Evolutionary conservation across 2,888 invertebrate species (phyloP), one percentile per base, ranked within the genome.

Genomic region (Ophion costatus): DNA sequence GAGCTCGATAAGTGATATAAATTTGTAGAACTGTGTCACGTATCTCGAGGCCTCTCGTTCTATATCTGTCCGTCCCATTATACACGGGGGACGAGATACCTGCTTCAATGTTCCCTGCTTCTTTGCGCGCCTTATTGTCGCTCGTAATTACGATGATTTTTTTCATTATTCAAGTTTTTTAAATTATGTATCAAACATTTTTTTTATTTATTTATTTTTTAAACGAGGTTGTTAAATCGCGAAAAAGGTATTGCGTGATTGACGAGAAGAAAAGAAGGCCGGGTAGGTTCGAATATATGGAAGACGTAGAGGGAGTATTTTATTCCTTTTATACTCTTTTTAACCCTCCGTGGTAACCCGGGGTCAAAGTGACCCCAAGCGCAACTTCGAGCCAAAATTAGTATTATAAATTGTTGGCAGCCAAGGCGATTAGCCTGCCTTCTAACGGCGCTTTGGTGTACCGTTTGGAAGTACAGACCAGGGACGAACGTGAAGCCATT

Each of bases 11-110:
- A 84, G 73, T n/a, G 38, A 80, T 61, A 67, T 64, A 75, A 64
- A 78, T 84, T 84, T 70, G 75, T 82, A 66, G 66, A 75, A 70
- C 45, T 66, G 57, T 70, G 59, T 64, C 74, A 83, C 79, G 74
- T 29, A 75, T 24, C 74, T 77, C 63, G 77, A 70, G 64, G 57
- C 17, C 63, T 63, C 14, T 22, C 56, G 10, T 20, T 29, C 20
- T 51, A 5, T 51, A 63, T 70, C 38, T 66, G n/a, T 20, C 64
- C n/a, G 24, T 51, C 11, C 20, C 51, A 14, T 56, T 33, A 20
- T 22, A 64, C 51, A 64, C 66, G 56, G 14, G 51, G 17, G 51
- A 45, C 45, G 14, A 61, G 5, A 29, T 77, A n/a, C 51, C n/a
- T 24, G 59, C 59, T 42, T 59, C 24, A 1, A 69, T 81, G 38